These are phyloP conservation scores for Echeneis naucrates DNA, from an alignment of 2,797 vertebrate genomes.

Conservation along the genomic window DNA sequence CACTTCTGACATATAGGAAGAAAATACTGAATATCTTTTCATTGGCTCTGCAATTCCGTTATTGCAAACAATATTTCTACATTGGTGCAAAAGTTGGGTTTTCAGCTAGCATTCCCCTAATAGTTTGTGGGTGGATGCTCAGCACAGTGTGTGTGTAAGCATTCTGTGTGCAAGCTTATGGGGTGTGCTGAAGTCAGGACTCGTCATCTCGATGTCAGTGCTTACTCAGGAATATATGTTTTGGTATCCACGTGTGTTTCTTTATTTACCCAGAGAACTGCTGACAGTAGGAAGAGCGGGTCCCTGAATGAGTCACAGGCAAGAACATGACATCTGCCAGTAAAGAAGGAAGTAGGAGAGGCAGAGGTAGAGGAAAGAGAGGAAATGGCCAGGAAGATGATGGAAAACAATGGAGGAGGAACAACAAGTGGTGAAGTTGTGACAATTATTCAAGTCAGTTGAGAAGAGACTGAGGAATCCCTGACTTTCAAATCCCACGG, in stretches of 20 bases:
- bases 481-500: neutral
- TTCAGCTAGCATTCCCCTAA: conserved; percentile 4
- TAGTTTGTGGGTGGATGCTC: conserved; percentile 38
- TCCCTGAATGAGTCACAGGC: conserved; percentile 54
- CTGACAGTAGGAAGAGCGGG: conserved; percentile 50
- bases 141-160: conserved; percentile 39
- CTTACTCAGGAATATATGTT: conserved; percentile 56
- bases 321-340: conserved; percentile 46
- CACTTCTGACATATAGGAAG: neutral
- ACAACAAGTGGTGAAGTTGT: neutral
- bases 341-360: conserved; percentile 13
- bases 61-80: neutral
- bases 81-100: conserved; percentile 19
- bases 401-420: neutral
- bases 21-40: neutral
- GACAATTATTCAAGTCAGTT: conserved; percentile 17
- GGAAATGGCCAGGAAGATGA: neutral
- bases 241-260: conserved; percentile 41
- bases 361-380: neutral
- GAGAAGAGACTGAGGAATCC: conserved; percentile 13
- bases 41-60: neutral
- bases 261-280: conserved; percentile 62
- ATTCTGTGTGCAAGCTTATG: conserved; percentile 37
- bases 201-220: conserved; percentile 46
- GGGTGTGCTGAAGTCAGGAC: conserved; percentile 46